Evolutionary conservation across 2,888 invertebrate species (phyloP), one percentile per base, ranked within the genome.

Genomic region (Drosophila incognita): DNA sequence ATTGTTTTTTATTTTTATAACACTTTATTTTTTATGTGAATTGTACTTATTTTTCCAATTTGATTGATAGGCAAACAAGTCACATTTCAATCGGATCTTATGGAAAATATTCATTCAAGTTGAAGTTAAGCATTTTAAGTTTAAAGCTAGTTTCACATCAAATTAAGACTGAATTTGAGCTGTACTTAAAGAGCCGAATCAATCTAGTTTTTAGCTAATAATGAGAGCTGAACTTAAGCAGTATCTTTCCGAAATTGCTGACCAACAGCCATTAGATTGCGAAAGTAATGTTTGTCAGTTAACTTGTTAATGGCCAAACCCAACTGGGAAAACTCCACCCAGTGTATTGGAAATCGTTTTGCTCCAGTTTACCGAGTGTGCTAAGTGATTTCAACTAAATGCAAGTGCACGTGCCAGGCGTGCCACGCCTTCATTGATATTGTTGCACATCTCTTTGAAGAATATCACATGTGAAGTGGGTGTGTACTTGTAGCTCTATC

Each of bases 331-430:
- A 56, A 33, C 57, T 40, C 52, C 57, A 18, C 57, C 51, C 38
- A 48, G 24, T 24, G 48, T 13, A 36, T 13, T 38, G 33, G 33
- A 48, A 49, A 31, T 58, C 29, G 21, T 11, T 21, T 42, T 5
- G 56, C 81, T 77, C 78, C 74, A 74, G 29, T 81, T 79, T 68
- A 27, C 27, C 53, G 64, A 29, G 1, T 1, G 29, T 67, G 79
- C 73, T 81, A 79, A 79, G 59, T 77, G 79, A 69, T 62, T 66
- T 66, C 51, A 56, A 69, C 67, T 69, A 66, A 69, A 60, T 66
- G 76, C 80, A 79, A 62, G 33, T 75, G 59, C 70, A 64, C 62
- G 80, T 59, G 46, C 6, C 42, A 48, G 35, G 49, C 35, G 4
- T 79, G 77, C 63, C 81, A 76, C 71, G 62, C 81, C 76, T 36